phyloP scores from a whole-genome alignment of 2,113 vertebrate species.

The Percina caprodes region DNA sequence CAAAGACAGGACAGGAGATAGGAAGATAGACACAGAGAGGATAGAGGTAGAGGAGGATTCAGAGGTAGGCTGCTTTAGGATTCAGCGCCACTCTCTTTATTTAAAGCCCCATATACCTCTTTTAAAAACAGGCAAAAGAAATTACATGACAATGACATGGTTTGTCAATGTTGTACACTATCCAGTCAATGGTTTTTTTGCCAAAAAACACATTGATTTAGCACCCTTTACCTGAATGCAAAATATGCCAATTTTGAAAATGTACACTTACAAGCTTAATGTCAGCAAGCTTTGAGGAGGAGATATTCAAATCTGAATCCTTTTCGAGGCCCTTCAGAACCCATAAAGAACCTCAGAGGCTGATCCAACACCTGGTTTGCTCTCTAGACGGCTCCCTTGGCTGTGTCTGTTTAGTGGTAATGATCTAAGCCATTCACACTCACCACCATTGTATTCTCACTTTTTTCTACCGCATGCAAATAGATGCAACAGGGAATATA shows the following conservation, averaged over 20 bases:
- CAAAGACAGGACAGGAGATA: not conserved
- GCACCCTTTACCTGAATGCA: not conserved
- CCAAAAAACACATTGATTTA: not conserved
- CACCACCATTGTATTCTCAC: not conserved
- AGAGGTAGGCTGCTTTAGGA: conserved; percentile 34
- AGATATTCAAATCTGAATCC: conserved; percentile 23
- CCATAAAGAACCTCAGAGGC: conserved; percentile 29
- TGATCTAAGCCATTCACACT: conserved; percentile 52
- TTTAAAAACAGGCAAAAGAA: not conserved
- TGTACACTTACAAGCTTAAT: not conserved
- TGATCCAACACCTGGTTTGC: conserved; percentile 49
- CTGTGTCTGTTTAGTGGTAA: conserved; percentile 47
- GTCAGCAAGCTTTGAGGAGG: not conserved
- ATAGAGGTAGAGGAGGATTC: conserved; percentile 6
- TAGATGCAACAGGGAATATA: conserved; percentile 40
- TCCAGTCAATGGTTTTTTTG: not conserved
- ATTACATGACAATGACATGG: not conserved
- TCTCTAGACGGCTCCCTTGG: conserved; percentile 27
- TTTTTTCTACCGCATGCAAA: conserved; percentile 26
- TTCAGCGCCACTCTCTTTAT: conserved; percentile 36
- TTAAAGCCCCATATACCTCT: conserved; percentile 22
- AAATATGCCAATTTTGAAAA: not conserved
- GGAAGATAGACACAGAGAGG: conserved; percentile 3
- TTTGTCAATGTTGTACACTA: not conserved
- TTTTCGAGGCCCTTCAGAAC: conserved; percentile 5